Percentiles rank a stretch among this genome's conserved stretches.
These are phyloP conservation scores for Cephus nigrinus DNA, from an alignment of 2,888 invertebrate species.

Conservation along the genomic window DNA sequence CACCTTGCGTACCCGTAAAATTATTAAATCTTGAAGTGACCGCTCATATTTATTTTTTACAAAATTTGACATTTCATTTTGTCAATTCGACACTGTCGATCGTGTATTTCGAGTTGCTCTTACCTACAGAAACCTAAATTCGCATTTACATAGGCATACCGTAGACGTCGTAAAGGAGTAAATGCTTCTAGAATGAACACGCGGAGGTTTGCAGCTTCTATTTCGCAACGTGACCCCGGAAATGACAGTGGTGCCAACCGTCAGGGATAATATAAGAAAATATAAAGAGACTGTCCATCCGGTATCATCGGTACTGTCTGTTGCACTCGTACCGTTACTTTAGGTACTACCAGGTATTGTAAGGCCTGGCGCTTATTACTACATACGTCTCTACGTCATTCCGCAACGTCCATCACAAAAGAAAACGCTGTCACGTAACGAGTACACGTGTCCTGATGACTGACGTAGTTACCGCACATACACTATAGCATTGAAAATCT, in stretches of 20 bases:
- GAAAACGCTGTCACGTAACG: conserved; percentile 26
- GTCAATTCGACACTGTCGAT: not conserved
- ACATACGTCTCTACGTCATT: conserved; percentile 28
- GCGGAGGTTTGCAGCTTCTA: conserved; percentile 56
- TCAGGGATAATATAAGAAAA: not conserved
- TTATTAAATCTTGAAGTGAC: not conserved
- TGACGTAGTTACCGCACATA: not conserved
- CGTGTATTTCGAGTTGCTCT: not conserved
- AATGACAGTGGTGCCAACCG: conserved; percentile 35
- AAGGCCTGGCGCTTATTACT: conserved; percentile 36
- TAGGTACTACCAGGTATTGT: conserved; percentile 39
- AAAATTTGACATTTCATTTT: too few relatives aligned
- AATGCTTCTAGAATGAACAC: conserved; percentile 41
- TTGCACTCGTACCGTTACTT: conserved; percentile 32
- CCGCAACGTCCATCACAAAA: conserved; percentile 28
- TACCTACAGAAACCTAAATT: not conserved
- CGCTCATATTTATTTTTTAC: not conserved
- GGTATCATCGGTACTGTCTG: not conserved
- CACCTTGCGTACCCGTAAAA: not conserved
- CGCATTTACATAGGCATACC: not conserved
- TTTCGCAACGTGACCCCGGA: conserved; percentile 63
- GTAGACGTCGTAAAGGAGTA: not conserved
- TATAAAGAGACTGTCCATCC: not conserved
- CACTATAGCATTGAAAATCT: not conserved
- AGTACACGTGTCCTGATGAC: conserved; percentile 7